Percentiles rank a stretch among this genome's conserved stretches.
These are phyloP conservation scores for Mimumesa dahlbomi DNA, from an alignment of 2,888 invertebrate genomes.

Conservation along the genomic window DNA sequence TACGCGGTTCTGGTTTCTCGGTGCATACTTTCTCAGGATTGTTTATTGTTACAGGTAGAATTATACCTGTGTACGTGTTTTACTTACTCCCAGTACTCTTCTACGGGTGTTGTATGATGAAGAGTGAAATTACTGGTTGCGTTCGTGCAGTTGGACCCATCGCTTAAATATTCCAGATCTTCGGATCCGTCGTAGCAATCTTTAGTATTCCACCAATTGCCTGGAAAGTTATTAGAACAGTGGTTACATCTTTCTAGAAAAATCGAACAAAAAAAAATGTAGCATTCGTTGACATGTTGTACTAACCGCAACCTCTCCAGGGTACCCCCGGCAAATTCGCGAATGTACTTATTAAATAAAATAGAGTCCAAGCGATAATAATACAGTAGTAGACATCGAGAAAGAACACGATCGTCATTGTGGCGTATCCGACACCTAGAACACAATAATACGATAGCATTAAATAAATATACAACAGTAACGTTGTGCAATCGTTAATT, in stretches of 20 bases:
- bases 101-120: constrained; percentile 81
- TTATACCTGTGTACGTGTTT: constrained; percentile 1
- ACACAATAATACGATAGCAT: background rate
- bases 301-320: constrained; percentile 85
- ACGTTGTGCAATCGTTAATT: no score
- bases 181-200: constrained; percentile 77
- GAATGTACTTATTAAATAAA: constrained; percentile 85
- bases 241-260: background rate
- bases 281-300: background rate
- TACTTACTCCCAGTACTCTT: constrained; percentile 84
- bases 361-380: constrained; percentile 89
- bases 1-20: background rate
- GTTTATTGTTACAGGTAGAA: background rate
- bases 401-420: constrained; percentile 89
- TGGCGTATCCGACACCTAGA: constrained; percentile 87
- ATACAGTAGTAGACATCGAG: constrained; percentile 89
- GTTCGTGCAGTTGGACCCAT: constrained; percentile 24
- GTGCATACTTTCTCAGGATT: background rate
- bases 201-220: constrained; percentile 86
- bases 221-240: constrained; percentile 69
- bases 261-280: background rate
- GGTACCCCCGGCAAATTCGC: constrained; percentile 82
- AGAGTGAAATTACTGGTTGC: constrained; percentile 45
- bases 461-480: no score
- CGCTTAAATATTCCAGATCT: background rate